Base-by-base conservation (phyloP, 1,140 invertebrate genomes). In the Drosophila watanabei region DNA sequence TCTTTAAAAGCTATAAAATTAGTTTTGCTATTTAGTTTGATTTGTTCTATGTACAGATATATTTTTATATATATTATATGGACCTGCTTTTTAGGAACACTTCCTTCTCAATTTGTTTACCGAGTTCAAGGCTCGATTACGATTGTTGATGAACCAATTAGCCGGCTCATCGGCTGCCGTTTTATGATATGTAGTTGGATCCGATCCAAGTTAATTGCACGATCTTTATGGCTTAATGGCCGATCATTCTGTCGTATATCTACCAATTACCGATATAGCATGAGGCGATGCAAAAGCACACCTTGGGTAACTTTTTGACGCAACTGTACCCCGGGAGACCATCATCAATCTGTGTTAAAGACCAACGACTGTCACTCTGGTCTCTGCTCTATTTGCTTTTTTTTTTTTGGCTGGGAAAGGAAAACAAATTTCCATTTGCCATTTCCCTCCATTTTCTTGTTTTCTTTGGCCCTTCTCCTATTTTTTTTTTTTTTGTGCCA, bases 401-500 rank as follows among this genome's bases (percentile, higher is more conserved):
- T 24, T 18, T 35, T 57, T 33, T 20, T 41, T 62, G 49, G 66
- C 35, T 45, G 69, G 70, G 56, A 78, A 60, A 76, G 78, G 51
- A 80, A 86, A 84, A 79, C 69, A 79, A 82, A 87, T 87, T 87
- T 88, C 84, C 79, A 82, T 86, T 78, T 87, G 80, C 62, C 66
- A 78, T 85, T 85, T 41, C 28, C 54, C 46, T 54, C 20, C 46
- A 41, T 61, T 51, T 43, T 61, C 37, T 73, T 73, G 68, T 60
- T 72, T 72, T 76, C 62, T 45, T 65, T 76, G 43, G 60, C 49
- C 52, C 63, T 46, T 49, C 41, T 57, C 32, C 49, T 48, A 39
- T 41, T 73, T 72, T 30, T n/a, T 49, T 51, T 39, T 39, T 39
- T 16, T 39, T 41, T 70, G 32, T 41, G 56, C 49, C 46, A 37